Evolutionary conservation across 2,888 invertebrate genomes (phyloP).

Genomic region (Netelia fuscicornis): DNA sequence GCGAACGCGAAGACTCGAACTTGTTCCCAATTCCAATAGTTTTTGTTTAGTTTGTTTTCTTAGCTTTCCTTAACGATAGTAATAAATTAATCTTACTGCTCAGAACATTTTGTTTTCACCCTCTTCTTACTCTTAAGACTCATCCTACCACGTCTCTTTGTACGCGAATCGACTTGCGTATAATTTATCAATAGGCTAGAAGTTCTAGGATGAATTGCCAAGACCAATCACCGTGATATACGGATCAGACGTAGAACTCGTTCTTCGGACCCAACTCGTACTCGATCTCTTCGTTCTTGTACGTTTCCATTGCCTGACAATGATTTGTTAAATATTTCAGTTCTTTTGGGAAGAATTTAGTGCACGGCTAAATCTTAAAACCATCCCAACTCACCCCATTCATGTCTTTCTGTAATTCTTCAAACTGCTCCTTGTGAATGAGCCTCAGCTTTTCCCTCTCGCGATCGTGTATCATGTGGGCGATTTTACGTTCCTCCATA

Average conservation of each 20-base stretch:
- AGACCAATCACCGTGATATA: slow-evolving; percentile 67
- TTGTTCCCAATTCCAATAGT: slow-evolving; percentile 84
- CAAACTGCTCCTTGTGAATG: slow-evolving; percentile 96
- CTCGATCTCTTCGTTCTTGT: slow-evolving; percentile 96
- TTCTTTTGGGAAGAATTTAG: slow-evolving; percentile 6
- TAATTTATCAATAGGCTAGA: slow-evolving; percentile 57
- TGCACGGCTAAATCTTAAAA: slow-evolving; percentile 1
- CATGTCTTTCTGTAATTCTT: slow-evolving; percentile 94
- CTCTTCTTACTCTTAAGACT: slow-evolving; percentile 55
- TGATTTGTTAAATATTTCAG: slow-evolving; percentile 26
- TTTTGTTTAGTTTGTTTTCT: slow-evolving; percentile 44
- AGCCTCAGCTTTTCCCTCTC: slow-evolving; percentile 97
- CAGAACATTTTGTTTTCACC: slow-evolving; percentile 64
- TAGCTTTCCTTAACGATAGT: slow-evolving; percentile 75
- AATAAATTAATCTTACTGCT: slow-evolving; percentile 77
- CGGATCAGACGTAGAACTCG: slow-evolving; percentile 94
- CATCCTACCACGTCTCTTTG: slow-evolving; percentile 47
- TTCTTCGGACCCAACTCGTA: slow-evolving; percentile 95
- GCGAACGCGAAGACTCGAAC: slow-evolving; percentile 78
- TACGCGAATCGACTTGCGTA: slow-evolving; percentile 47
- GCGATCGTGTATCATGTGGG: slow-evolving; percentile 95
- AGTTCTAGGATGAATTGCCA: slow-evolving; percentile 53
- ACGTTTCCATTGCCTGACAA: slow-evolving; percentile 94
- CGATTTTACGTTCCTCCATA: slow-evolving; percentile 96
- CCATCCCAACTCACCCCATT: slow-evolving; percentile 89